These are phyloP conservation scores for Campoplex capitator DNA, from an alignment of 2,888 invertebrate genomes.

Conservation along the genomic window DNA sequence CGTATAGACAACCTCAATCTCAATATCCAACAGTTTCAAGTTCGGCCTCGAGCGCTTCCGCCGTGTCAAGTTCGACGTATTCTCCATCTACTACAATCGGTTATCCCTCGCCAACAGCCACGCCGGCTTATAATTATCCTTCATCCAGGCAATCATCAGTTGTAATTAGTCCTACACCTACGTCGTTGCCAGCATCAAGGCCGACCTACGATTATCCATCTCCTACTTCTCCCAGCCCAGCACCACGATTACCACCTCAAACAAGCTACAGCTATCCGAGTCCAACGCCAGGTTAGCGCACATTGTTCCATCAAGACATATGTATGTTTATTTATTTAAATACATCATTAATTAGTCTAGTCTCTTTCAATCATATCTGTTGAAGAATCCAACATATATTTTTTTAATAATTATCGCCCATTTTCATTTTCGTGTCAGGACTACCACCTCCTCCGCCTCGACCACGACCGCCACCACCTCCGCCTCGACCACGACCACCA, in stretches of 20 bases:
- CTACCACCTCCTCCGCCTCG: slow-evolving; percentile 54
- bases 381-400: neutral
- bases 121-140: slow-evolving; percentile 36
- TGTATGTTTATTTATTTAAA: neutral
- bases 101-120: slow-evolving; percentile 17
- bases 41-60: slow-evolving; percentile 29
- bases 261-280: slow-evolving; percentile 64
- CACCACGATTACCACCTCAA: slow-evolving; percentile 50
- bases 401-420: neutral
- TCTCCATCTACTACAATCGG: slow-evolving; percentile 13
- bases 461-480: slow-evolving; percentile 55
- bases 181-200: slow-evolving; percentile 40
- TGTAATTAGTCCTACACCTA: slow-evolving; percentile 50
- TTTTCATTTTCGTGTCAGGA: slow-evolving; percentile 2
- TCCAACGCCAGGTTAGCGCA: slow-evolving; percentile 62
- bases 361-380: neutral
- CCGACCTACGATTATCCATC: slow-evolving; percentile 61
- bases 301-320: neutral
- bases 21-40: slow-evolving; percentile 11
- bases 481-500: slow-evolving; percentile 21
- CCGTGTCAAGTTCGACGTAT: slow-evolving; percentile 32
- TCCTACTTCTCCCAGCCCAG: slow-evolving; percentile 46
- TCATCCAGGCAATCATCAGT: slow-evolving; percentile 25
- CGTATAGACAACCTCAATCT: slow-evolving; percentile 36
- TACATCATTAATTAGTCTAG: neutral